phyloP scores from a whole-genome alignment of 2,797 vertebrate genomes.

The Acipenser ruthenus region DNA sequence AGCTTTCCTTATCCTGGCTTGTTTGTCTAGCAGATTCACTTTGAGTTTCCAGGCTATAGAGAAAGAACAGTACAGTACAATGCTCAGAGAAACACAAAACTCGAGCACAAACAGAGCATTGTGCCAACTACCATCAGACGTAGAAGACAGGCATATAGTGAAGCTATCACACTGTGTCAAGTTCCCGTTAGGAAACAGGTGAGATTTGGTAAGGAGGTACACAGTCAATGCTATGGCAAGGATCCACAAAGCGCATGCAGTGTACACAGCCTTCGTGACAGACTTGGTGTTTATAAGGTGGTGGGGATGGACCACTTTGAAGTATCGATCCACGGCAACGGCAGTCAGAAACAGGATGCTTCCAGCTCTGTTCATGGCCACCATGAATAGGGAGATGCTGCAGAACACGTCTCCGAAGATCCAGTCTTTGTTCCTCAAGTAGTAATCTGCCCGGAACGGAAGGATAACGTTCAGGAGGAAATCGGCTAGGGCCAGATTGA shows the following conservation, averaged over 20 bases:
- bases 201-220: constrained; percentile 41
- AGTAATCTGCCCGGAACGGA: constrained; percentile 55
- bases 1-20: constrained; percentile 41
- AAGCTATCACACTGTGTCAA: constrained; percentile 51
- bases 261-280: constrained; percentile 27
- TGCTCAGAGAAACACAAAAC: constrained; percentile 46
- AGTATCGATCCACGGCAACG: constrained; percentile 58
- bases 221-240: constrained; percentile 38
- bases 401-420: constrained; percentile 42
- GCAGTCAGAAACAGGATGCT: constrained; percentile 55
- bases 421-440: constrained; percentile 41
- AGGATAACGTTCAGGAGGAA: constrained; percentile 56
- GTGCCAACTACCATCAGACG: constrained; percentile 32
- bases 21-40: constrained; percentile 39
- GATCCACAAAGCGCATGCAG: constrained; percentile 43
- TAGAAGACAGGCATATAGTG: constrained; percentile 32
- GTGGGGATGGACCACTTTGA: constrained; percentile 59
- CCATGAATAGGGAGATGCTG: constrained; percentile 52
- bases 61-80: constrained; percentile 55
- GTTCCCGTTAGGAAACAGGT: neutral
- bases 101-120: constrained; percentile 44
- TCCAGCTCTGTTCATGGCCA: constrained; percentile 53
- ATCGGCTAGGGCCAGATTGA: constrained; percentile 59
- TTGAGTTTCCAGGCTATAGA: constrained; percentile 40
- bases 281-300: constrained; percentile 51